Percentiles rank a stretch among this genome's conserved stretches.
phyloP scores from a whole-genome alignment of 2,888 invertebrate species.

The Drosophila putrida region DNA sequence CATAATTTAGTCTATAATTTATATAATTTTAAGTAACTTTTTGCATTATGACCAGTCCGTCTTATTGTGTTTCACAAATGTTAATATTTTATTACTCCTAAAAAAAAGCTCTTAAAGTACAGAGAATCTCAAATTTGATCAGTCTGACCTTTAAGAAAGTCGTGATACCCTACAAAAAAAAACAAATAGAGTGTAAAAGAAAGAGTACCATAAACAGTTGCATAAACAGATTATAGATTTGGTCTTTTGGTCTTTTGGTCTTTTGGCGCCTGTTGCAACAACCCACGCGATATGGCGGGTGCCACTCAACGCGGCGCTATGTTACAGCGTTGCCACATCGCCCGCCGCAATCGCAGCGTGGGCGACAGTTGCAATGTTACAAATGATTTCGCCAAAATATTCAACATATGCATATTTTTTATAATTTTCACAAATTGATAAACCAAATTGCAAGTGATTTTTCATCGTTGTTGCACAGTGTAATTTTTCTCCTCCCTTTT shows the following conservation, averaged over 20 bases:
- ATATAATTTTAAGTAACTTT: too few relatives aligned
- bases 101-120: too few relatives aligned
- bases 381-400: constrained; percentile 81
- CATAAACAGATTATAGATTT: constrained; percentile 77
- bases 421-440: constrained; percentile 82
- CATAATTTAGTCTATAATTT: too few relatives aligned
- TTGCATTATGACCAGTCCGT: too few relatives aligned
- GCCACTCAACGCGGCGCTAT: constrained; percentile 42
- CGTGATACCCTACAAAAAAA: background rate
- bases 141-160: background rate
- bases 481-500: constrained; percentile 11
- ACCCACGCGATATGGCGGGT: constrained; percentile 60
- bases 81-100: too few relatives aligned
- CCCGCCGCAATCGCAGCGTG: constrained; percentile 57
- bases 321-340: constrained; percentile 73
- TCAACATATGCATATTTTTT: constrained; percentile 83
- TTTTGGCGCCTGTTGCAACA: constrained; percentile 58
- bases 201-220: constrained; percentile 68
- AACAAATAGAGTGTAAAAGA: background rate
- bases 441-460: constrained; percentile 83
- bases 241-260: constrained; percentile 22
- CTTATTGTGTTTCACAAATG: too few relatives aligned
- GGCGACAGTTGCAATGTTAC: constrained; percentile 67
- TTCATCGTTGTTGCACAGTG: constrained; percentile 61
- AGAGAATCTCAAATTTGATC: background rate